Conservation (phyloP, 2,888 invertebrate species). For the Eupithecia centaureata region DNA sequence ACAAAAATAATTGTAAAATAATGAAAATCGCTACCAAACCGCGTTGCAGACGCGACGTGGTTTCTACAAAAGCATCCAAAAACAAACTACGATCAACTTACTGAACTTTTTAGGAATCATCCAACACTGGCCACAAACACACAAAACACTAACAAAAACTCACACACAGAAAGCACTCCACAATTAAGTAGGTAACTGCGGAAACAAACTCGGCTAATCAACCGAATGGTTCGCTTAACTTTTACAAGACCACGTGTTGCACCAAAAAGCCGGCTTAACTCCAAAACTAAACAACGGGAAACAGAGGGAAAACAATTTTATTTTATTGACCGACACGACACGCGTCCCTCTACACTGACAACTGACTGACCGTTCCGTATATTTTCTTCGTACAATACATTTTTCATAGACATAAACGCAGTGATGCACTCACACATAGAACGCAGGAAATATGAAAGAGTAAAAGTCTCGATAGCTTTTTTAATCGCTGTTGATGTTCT, state of each 20-base stretch:
- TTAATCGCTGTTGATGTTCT: conserved; percentile 51
- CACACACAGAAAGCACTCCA: conserved; percentile 51
- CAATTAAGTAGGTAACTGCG: conserved; percentile 50
- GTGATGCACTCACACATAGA: conserved; percentile 57
- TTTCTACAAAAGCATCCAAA: conserved; percentile 1
- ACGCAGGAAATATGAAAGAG: conserved; percentile 45
- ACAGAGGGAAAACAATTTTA: conserved; percentile 60
- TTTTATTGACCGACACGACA: conserved; percentile 57
- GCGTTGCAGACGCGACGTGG: not conserved
- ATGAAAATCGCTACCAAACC: not conserved
- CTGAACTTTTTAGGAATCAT: conserved; percentile 48
- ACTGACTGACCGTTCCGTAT: conserved; percentile 75
- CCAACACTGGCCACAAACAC: conserved; percentile 52
- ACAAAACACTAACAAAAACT: conserved; percentile 52
- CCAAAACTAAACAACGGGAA: conserved; percentile 42
- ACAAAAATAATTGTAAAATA: not conserved
- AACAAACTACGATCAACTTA: conserved; percentile 39
- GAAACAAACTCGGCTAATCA: conserved; percentile 61
- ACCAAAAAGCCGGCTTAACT: conserved; percentile 43
- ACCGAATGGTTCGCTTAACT: conserved; percentile 64
- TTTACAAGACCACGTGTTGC: conserved; percentile 70
- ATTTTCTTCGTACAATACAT: conserved; percentile 74
- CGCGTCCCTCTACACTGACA: conserved; percentile 72
- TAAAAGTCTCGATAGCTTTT: conserved; percentile 47
- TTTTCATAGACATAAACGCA: conserved; percentile 74